phyloP scores from a whole-genome alignment of 2,888 invertebrate species.

The Trissoscelio sp. region DNA sequence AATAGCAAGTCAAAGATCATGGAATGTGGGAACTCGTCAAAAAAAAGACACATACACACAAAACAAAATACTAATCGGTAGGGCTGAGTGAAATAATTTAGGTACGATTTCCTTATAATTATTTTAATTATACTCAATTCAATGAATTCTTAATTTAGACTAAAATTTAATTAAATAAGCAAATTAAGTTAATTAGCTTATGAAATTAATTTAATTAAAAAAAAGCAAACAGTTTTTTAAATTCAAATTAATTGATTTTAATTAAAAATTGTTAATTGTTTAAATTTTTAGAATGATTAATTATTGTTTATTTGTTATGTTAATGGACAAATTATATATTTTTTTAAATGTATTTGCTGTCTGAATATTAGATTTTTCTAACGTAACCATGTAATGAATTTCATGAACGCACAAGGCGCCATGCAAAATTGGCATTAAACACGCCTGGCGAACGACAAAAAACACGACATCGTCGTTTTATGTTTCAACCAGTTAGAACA shows the following conservation, averaged over 20 bases:
- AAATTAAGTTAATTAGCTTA: too few relatives aligned
- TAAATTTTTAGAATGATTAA: too few relatives aligned
- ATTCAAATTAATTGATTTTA: too few relatives aligned
- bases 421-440: background rate
- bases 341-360: background rate
- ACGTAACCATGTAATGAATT: background rate
- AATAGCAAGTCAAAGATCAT: constrained; percentile 28
- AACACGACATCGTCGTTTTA: background rate
- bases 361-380: background rate
- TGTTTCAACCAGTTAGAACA: background rate
- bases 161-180: too few relatives aligned
- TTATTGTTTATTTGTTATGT: too few relatives aligned
- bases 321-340: too few relatives aligned
- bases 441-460: background rate
- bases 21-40: constrained; percentile 7
- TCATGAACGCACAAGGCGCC: background rate
- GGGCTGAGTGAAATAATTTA: constrained; percentile 6
- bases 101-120: background rate
- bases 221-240: too few relatives aligned
- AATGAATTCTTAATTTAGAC: background rate
- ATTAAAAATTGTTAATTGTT: too few relatives aligned
- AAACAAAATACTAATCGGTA: constrained; percentile 11
- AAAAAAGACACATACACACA: background rate
- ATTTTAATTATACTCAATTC: background rate
- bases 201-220: too few relatives aligned